Base-by-base conservation (phyloP, 2,888 invertebrate genomes). In the Cataglyphis rosenhaueri region DNA sequence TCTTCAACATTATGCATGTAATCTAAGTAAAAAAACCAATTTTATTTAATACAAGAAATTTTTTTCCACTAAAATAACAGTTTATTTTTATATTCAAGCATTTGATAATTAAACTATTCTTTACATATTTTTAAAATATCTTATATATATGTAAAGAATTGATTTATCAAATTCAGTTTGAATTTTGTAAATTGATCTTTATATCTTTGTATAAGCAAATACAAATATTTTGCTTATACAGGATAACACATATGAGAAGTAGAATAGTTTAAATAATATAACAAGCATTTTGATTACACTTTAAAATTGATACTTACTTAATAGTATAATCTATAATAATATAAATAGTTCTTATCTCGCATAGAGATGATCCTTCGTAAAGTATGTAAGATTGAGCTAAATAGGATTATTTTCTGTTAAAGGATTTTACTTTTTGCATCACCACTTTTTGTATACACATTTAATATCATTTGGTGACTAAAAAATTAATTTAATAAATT, bases 151-250 rank as follows among this genome's bases (percentile, higher is more conserved):
- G 1, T 68, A 52, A 12, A n/a, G 32, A 52, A 68, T 35, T 52
- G n/a, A n/a, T 35, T 68, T 68, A 35, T 68, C 52, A 68, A 68
- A 52, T 12, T 68, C 10, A n/a, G 68, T 68, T 35, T 52, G n/a
- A 32, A 68, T 52, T 68, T 68, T 52, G 5, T 55, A 68, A 35
- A 68, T n/a, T 21, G 68, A 29, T 29, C 25, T 29, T 29, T 29
- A 29, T 29, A 52, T 0, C 15, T 52, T 68, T 68, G 68, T 12
- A 68, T 68, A 32, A 68, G 12, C 10, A 55, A 52, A 52, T 68
- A 68, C 29, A 66, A 66, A 66, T 66, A 29, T 48, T 66, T 29
- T 4, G 44, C 44, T 66, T 66, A 48, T n/a, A 32, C 29, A 32
- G 66, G 10, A 10, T 65, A 65, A 25, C 64, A 65, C 64, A 65